These are phyloP conservation scores for Aporophyla lueneburgensis DNA, from an alignment of 2,888 invertebrate genomes.

Conservation along the genomic window DNA sequence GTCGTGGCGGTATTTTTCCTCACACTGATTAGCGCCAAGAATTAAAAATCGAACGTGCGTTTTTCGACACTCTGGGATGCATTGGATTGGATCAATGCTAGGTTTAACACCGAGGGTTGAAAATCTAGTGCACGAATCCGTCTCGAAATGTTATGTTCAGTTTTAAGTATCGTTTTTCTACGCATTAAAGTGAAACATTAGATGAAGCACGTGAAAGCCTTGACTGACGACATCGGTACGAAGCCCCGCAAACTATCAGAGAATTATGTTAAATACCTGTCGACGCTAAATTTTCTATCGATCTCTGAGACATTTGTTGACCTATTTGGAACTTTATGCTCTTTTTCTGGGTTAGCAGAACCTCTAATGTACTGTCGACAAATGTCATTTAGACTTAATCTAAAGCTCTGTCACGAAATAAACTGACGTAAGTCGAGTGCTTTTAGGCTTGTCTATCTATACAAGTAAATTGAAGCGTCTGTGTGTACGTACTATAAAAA, in stretches of 20 bases:
- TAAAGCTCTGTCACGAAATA: background rate
- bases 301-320: slow-evolving; percentile 52
- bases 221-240: slow-evolving; percentile 7
- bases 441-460: background rate
- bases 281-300: slow-evolving; percentile 46
- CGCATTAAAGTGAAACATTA: slow-evolving; percentile 19
- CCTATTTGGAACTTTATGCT: slow-evolving; percentile 41
- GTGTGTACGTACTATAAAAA: too few species aligned
- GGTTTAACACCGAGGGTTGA: too few species aligned
- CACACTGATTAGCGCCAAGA: too few species aligned
- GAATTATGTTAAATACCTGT: slow-evolving; percentile 27
- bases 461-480: too few species aligned
- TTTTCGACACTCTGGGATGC: too few species aligned
- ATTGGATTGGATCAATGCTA: too few species aligned
- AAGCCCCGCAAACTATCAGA: slow-evolving; percentile 32
- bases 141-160: too few species aligned
- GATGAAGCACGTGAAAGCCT: slow-evolving; percentile 21
- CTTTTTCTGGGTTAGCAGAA: slow-evolving; percentile 47
- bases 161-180: background rate
- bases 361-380: background rate
- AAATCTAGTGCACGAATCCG: too few species aligned
- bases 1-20: too few species aligned
- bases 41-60: too few species aligned
- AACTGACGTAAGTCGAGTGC: background rate
- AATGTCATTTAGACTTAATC: slow-evolving; percentile 11